Evolutionary conservation across 2,888 invertebrate species (phyloP), one percentile per base, ranked within the genome.

Genomic region (Heliconius charithonia): DNA sequence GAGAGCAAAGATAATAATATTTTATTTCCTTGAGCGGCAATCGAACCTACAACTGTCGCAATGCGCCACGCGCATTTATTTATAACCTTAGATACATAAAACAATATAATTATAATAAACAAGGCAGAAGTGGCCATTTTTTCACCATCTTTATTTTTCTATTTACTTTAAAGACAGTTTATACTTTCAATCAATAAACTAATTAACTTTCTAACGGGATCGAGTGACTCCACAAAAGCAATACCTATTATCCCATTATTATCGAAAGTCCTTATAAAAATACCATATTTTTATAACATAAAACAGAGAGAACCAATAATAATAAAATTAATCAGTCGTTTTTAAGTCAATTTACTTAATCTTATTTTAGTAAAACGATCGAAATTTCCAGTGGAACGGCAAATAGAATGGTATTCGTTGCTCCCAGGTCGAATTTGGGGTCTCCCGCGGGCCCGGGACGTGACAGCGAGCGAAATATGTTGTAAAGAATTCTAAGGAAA

Each of bases 391-490:
- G 76, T 66, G 62, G 59, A 80, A 77, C 80, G 80, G 82, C 81
- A 84, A 86, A 85, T 85, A 83, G 85, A 87, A 86, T 85, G 84
- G 82, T 85, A 83, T 84, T 88, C 88, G 87, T 88, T 82, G 85
- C 81, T 89, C 89, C 89, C 90, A 82, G 85, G 87, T 84, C 87
- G 86, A 89, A 91, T 90, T 90, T 87, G 85, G 85, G 83, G 82
- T 83, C 85, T 88, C 86, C 82, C 72, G 85, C 84, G 82, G 79
- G 82, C 79, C 79, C 29, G 80, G 85, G 79, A 86, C 88, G 89
- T 89, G 89, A 88, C 87, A 86, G 87, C 84, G 85, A 83, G 81
- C 80, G 82, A 84, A 86, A 85, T 85, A 85, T 84, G 81, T 85
- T 82, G 81, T 78, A 81, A 80, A 83, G 83, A 82, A 85, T 86